A percentile compares a stretch with the other conserved stretches of the same genome.
phyloP scores from a whole-genome alignment of 2,888 invertebrate species.

The Leptinotarsa tumamoca region DNA sequence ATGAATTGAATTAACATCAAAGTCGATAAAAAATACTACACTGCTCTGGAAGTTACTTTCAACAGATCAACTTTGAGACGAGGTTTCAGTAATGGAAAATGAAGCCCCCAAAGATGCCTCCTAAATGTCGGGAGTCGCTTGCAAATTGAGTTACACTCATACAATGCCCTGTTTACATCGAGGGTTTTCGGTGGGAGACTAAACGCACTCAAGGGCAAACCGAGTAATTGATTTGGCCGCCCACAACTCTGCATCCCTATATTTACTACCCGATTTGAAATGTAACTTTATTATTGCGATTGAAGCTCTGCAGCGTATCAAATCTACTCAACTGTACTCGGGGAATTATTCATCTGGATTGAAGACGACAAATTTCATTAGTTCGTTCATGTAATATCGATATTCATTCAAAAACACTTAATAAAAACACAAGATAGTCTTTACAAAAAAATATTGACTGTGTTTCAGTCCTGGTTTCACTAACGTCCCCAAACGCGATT shows the following conservation, averaged over 20 bases:
- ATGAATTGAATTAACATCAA: neutral
- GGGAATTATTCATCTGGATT: neutral
- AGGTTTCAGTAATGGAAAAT: conserved; percentile 57
- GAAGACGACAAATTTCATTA: no score
- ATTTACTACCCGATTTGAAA: conserved; percentile 45
- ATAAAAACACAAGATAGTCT: no score
- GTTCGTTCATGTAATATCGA: no score
- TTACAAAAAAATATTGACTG: no score
- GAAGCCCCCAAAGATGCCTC: conserved; percentile 62
- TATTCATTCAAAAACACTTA: no score
- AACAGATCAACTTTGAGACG: neutral
- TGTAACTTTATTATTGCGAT: conserved; percentile 38
- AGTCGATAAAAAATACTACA: conserved; percentile 1
- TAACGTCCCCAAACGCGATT: no score
- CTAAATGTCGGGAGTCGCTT: conserved; percentile 59
- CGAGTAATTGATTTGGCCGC: conserved; percentile 53
- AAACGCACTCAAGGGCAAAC: conserved; percentile 52
- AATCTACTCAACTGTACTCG: neutral
- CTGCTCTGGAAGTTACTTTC: neutral
- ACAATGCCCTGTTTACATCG: conserved; percentile 63
- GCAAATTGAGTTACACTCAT: conserved; percentile 63
- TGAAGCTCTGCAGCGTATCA: neutral
- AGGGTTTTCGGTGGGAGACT: conserved; percentile 57
- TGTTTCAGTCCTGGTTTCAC: no score
- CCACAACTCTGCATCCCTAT: conserved; percentile 48